phyloP scores from a whole-genome alignment of 1,140 invertebrate species.

The Drosophila persimilis region DNA sequence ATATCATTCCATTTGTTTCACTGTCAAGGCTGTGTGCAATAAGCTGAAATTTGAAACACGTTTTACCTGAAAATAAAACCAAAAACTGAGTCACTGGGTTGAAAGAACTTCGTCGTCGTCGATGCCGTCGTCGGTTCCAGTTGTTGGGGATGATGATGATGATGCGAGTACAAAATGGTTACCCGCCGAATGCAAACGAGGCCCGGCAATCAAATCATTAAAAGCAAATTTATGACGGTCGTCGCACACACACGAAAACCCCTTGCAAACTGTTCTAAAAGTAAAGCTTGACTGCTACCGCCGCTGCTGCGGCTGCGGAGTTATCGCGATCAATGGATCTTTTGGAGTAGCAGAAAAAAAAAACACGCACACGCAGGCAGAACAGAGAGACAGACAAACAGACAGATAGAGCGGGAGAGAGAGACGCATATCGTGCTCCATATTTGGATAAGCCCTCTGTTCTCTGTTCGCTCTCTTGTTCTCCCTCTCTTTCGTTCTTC shows the following conservation, averaged over 20 bases:
- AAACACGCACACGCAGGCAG: no score
- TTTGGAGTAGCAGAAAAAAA: not conserved
- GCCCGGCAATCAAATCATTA: conserved; percentile 38
- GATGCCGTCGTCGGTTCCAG: no score
- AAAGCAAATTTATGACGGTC: conserved; percentile 40
- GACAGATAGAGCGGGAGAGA: conserved; percentile 1
- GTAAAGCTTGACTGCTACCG: conserved; percentile 21
- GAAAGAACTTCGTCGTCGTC: conserved; percentile 36
- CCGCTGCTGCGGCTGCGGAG: conserved; percentile 7
- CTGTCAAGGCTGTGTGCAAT: conserved; percentile 41
- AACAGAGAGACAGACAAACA: no score
- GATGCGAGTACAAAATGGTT: conserved; percentile 20
- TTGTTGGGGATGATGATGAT: conserved; percentile 36
- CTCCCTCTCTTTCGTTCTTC: conserved; percentile 1
- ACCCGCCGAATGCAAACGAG: conserved; percentile 3
- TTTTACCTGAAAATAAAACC: conserved; percentile 42
- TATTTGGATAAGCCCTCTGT: conserved; percentile 20
- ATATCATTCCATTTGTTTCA: conserved; percentile 48
- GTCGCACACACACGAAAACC: conserved; percentile 5
- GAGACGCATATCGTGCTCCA: conserved; percentile 28
- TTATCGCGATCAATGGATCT: conserved; percentile 38
- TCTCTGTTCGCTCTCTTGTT: not conserved
- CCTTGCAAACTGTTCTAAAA: conserved; percentile 39
- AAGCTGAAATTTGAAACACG: conserved; percentile 33
- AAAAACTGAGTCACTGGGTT: conserved; percentile 58